These are phyloP conservation scores for Stylophora pistillata DNA, from an alignment of 64 coral and sea anemone species.

Conservation along the genomic window DNA sequence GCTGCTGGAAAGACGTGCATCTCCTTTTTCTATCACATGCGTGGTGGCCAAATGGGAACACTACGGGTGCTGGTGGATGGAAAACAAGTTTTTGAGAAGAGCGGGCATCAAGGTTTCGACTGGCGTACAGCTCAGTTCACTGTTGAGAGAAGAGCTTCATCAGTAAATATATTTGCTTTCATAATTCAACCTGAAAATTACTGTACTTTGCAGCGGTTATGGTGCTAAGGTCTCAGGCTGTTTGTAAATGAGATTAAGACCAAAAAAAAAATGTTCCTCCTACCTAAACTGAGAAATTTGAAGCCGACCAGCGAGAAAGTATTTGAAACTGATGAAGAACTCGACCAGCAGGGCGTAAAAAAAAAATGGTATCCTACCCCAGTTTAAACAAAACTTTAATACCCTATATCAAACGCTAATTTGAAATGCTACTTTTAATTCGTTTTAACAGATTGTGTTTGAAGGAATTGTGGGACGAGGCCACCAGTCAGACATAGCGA, in stretches of 20 bases:
- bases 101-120: constrained; percentile 9
- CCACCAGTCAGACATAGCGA: constrained; percentile 24
- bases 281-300: no score
- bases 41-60: constrained; percentile 8
- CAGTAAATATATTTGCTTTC: background rate
- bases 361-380: no score
- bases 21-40: constrained; percentile 27
- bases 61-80: constrained; percentile 29
- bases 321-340: no score
- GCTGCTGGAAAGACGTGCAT: background rate
- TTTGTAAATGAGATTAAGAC: background rate
- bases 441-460: constrained; percentile 5
- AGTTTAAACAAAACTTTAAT: background rate
- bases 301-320: no score
- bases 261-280: no score
- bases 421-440: background rate
- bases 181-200: background rate
- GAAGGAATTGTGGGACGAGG: constrained; percentile 26
- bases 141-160: background rate
- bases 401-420: background rate
- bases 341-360: no score
- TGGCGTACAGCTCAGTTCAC: constrained; percentile 9
- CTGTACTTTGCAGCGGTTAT: background rate
- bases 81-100: constrained; percentile 9
- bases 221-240: background rate